Conservation (phyloP, 1,140 invertebrate species). For the Drosophila pectinifera region DNA sequence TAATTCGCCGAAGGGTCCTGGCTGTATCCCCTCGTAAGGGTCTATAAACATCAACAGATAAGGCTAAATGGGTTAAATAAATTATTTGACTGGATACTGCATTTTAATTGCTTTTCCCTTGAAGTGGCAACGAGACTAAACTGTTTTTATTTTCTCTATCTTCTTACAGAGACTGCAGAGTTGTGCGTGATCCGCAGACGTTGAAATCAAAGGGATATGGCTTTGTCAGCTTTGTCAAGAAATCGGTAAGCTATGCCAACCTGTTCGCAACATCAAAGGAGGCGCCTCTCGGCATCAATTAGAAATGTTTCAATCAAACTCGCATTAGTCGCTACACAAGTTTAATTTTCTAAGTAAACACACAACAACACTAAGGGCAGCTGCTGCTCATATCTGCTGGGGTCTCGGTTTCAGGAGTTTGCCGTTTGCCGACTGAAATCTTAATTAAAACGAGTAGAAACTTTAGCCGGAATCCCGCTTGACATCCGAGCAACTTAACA, state of each 20-base stretch:
- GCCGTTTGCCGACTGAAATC: conserved; percentile 44
- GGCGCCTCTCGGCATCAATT: conserved; percentile 37
- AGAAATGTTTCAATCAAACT: conserved; percentile 60
- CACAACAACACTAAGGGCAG: conserved; percentile 5
- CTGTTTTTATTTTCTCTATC: conserved; percentile 29
- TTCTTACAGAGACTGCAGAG: conserved; percentile 96
- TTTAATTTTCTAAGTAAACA: conserved; percentile 62
- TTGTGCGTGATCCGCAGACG: conserved; percentile 99
- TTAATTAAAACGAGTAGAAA: conserved; percentile 59
- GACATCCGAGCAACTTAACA: conserved; percentile 49
- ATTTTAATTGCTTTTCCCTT: conserved; percentile 33
- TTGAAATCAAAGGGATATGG: conserved; percentile 99
- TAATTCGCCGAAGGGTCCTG: conserved; percentile 34
- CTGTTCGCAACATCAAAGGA: conserved; percentile 46
- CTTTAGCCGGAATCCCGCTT: conserved; percentile 27
- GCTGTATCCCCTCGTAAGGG: conserved; percentile 7
- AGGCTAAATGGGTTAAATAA: conserved; percentile 45
- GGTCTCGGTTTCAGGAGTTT: conserved; percentile 7
- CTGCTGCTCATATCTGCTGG: conserved; percentile 27
- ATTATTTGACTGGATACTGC: conserved; percentile 22
- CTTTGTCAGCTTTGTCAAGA: conserved; percentile 99
- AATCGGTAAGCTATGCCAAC: conserved; percentile 91
- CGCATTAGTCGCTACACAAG: conserved; percentile 43
- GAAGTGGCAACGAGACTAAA: conserved; percentile 22
- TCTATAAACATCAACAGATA: conserved; percentile 41